A percentile compares a stretch with the other conserved stretches of the same genome.
Conservation (phyloP, 2,888 invertebrate genomes). For the Drosophila neotestacea region DNA sequence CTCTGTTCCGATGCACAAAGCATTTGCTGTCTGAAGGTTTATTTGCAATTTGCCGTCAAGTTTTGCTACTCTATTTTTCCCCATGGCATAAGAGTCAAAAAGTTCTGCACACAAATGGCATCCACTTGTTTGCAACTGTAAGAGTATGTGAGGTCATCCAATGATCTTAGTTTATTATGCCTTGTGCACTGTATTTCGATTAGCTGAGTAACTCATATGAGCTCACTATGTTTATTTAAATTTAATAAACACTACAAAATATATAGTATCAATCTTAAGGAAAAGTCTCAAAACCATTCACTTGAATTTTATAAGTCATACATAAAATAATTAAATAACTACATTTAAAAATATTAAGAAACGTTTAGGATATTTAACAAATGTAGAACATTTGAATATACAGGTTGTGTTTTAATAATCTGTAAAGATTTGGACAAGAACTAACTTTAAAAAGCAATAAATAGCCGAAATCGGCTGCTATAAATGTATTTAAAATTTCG, state of each 20-base stretch:
- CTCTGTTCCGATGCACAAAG: constrained; percentile 35
- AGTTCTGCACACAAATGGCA: constrained; percentile 31
- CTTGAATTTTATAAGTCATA: too few species aligned
- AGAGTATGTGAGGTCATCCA: not conserved
- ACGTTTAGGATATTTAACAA: too few species aligned
- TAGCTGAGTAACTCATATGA: not conserved
- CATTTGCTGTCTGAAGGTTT: constrained; percentile 44
- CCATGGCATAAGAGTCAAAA: constrained; percentile 29
- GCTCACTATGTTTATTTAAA: not conserved
- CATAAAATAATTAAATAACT: too few species aligned
- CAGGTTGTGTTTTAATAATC: too few species aligned
- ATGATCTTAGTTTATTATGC: constrained; percentile 17
- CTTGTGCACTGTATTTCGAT: constrained; percentile 1
- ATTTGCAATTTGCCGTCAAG: constrained; percentile 43
- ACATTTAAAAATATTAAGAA: too few species aligned
- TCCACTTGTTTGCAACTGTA: constrained; percentile 9
- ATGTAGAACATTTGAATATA: too few species aligned
- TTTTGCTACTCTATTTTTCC: constrained; percentile 25
- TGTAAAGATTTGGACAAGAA: too few species aligned
- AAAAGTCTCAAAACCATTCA: too few species aligned
- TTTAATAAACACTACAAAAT: not conserved
- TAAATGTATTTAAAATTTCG: not conserved
- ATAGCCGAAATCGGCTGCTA: not conserved
- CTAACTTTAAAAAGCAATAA: too few species aligned
- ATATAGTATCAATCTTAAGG: too few species aligned